Conservation (phyloP, 2,113 vertebrate genomes). For the Tinamus guttatus region DNA sequence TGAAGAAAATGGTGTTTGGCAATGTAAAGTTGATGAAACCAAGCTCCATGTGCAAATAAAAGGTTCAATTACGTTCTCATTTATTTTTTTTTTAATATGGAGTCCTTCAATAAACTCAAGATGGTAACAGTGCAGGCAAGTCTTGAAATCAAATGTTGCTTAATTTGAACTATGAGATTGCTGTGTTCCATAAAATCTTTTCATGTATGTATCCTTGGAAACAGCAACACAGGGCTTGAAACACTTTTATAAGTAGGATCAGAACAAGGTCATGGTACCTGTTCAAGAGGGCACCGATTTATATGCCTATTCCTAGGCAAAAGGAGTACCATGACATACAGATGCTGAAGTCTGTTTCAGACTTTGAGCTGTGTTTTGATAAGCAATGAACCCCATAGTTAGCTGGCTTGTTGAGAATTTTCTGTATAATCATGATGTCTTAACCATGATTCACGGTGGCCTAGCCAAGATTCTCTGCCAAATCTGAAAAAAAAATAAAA, state of each 20-base stretch:
- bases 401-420: not conserved
- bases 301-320: not conserved
- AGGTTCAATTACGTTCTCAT: not conserved
- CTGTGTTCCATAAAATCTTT: not conserved
- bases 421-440: not conserved
- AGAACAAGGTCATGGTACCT: not conserved
- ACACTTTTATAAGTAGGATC: not conserved
- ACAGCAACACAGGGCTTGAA: not conserved
- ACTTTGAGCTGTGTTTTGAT: not conserved
- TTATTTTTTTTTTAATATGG: not conserved
- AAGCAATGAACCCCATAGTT: not conserved
- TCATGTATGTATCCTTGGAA: not conserved
- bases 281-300: not conserved
- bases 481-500: not conserved
- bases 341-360: not conserved
- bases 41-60: not conserved
- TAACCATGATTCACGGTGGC: not conserved
- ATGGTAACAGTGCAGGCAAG: not conserved
- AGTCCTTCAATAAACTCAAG: not conserved
- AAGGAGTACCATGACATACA: not conserved
- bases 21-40: not conserved
- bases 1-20: not conserved
- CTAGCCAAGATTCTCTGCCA: not conserved
- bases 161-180: not conserved
- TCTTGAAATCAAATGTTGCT: not conserved